Evolutionary conservation across 2,888 invertebrate species (phyloP).

Genomic region (Amphipyra tragopoginis): DNA sequence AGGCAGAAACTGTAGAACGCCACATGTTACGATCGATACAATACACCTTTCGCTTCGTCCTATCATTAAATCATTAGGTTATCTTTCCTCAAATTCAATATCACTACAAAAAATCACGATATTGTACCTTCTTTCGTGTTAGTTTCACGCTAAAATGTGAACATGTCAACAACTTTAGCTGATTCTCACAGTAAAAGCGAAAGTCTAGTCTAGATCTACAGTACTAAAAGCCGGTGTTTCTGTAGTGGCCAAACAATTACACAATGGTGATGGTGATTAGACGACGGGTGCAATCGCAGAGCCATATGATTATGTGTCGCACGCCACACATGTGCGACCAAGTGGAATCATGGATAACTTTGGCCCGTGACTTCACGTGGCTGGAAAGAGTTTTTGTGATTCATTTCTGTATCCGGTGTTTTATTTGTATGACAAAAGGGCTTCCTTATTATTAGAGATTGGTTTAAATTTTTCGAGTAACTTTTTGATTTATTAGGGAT

Average conservation of each 20-base stretch:
- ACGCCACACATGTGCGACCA: conserved; percentile 10
- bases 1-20: too few species aligned
- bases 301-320: conserved; percentile 19
- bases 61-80: too few species aligned
- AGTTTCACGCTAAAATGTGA: conserved; percentile 17
- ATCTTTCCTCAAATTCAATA: neutral
- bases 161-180: conserved; percentile 21
- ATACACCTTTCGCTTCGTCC: too few species aligned
- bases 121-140: too few species aligned
- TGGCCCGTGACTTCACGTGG: too few species aligned
- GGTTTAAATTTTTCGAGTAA: too few species aligned
- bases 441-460: too few species aligned
- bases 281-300: conserved; percentile 10
- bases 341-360: conserved; percentile 7
- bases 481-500: too few species aligned
- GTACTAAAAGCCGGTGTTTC: conserved; percentile 24
- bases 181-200: conserved; percentile 65
- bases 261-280: conserved; percentile 46
- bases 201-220: conserved; percentile 62
- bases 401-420: too few species aligned
- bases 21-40: too few species aligned
- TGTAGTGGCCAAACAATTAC: conserved; percentile 59
- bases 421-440: too few species aligned
- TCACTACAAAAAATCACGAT: neutral
- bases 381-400: too few species aligned